Percentiles rank a stretch among this genome's conserved stretches.
Conservation (phyloP, 1,140 invertebrate species). For the Reticulitermes speratus region DNA sequence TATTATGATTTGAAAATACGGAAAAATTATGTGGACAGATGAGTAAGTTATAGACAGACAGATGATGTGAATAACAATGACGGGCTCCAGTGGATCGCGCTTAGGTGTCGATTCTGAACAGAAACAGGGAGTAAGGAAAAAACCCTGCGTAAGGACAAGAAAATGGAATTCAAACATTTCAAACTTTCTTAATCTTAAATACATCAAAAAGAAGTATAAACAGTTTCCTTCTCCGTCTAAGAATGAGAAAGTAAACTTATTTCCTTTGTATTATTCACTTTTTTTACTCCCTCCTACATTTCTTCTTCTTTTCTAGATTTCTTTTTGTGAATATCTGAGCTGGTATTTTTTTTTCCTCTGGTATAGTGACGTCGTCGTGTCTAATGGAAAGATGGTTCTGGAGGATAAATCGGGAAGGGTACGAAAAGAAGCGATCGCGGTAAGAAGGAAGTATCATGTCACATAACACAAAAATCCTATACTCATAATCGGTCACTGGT, state of each 20-base stretch:
- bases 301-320: not conserved
- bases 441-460: no score
- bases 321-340: not conserved
- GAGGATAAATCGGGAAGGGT: no score
- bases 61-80: no score
- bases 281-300: not conserved
- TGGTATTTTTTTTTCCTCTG: no score
- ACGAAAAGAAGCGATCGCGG: no score
- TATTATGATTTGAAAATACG: no score
- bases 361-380: no score
- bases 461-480: no score
- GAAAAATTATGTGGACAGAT: no score
- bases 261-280: slow-evolving; percentile 8
- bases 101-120: not conserved
- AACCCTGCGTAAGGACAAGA: not conserved
- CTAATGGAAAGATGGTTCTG: no score
- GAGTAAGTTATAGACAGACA: no score
- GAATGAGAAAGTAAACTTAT: slow-evolving; percentile 5
- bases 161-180: slow-evolving; percentile 19
- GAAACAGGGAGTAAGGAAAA: not conserved
- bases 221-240: not conserved
- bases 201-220: slow-evolving; percentile 17
- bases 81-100: not conserved
- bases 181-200: slow-evolving; percentile 18
- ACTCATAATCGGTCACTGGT: no score